A percentile compares a stretch with the other conserved stretches of the same genome.
These are phyloP conservation scores for Heteropelma amictum DNA, from an alignment of 2,888 invertebrate genomes.

Conservation along the genomic window DNA sequence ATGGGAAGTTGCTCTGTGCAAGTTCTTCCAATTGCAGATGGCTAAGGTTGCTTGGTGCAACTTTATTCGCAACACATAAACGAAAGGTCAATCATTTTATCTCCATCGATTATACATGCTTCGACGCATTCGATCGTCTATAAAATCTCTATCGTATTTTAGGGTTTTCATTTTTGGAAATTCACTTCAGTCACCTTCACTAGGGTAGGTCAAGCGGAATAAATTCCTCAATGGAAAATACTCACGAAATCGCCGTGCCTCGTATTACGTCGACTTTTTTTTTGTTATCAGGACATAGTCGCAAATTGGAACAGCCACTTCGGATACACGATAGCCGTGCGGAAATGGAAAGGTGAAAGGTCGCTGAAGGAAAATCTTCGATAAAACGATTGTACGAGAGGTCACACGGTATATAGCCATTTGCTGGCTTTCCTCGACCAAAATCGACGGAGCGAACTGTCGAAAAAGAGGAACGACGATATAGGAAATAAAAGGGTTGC, in stretches of 20 bases:
- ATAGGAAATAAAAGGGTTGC: constrained; percentile 40
- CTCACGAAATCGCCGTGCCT: neutral
- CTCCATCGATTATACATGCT: no score
- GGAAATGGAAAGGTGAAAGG: neutral
- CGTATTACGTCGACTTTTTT: neutral
- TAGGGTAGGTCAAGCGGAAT: neutral
- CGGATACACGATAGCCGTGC: neutral
- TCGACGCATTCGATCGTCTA: no score
- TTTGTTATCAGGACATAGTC: neutral
- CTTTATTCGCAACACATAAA: no score
- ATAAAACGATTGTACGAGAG: neutral
- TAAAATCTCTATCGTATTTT: no score
- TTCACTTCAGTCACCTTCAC: neutral
- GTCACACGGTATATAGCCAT: constrained; percentile 28
- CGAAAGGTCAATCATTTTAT: no score
- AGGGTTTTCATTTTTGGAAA: no score
- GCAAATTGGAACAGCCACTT: neutral
- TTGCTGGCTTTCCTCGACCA: neutral
- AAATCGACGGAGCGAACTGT: constrained; percentile 26
- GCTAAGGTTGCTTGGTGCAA: no score
- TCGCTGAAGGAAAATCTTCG: constrained; percentile 8
- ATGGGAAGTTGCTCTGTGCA: no score
- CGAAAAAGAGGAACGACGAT: constrained; percentile 45
- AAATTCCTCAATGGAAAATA: neutral
- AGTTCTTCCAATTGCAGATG: no score